Base-by-base conservation (phyloP, 1,140 invertebrate species). In the Micrasema minimum region DNA sequence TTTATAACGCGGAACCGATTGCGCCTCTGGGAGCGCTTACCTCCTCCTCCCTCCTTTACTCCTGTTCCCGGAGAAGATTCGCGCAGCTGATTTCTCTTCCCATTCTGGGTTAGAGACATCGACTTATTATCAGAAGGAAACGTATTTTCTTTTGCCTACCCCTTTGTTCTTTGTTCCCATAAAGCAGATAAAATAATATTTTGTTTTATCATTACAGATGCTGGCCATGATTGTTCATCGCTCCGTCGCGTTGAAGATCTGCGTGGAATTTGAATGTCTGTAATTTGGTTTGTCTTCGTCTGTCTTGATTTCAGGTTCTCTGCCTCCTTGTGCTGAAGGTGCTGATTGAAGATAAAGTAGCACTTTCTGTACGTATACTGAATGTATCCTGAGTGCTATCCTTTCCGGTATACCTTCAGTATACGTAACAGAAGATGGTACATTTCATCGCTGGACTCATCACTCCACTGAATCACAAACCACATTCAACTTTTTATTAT, bases 321-420 rank as follows among this genome's bases (percentile, higher is more conserved):
- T 7, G 12, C n/a, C 12, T 14, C 45, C 59, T 14, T 16, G 41
- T 14, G 59, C 22, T 41, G 67, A 69, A 55, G 57, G n/a, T 31
- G 7, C 26, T 31, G 26, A 62, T 14, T 61, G 74, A 69, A 69
- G 83, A 82, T 69, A 83, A 86, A 88, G 91, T 90, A 90, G 86
- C 89, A 91, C 92, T 89, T 91, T 94, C 93, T 96, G 93, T 92
- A 96, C 94, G 95, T 96, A 96, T 96, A 96, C 95, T 96, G 93
- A 96, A 96, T 96, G 94, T 96, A 96, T 96, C 94, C 95, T 96
- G 95, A 96, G 94, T 95, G 93, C 87, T 83, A 89, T 88, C 86
- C 90, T 93, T 92, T 96, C 94, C 94, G 95, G 95, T 96, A 96
- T 96, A 96, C 95, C 94, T 96, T 96, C 93, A 95, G 93, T 96